A percentile compares a stretch with the other conserved stretches of the same genome.
These are phyloP conservation scores for Polylopha cassiicola DNA, from an alignment of 2,888 invertebrate genomes.

Conservation along the genomic window DNA sequence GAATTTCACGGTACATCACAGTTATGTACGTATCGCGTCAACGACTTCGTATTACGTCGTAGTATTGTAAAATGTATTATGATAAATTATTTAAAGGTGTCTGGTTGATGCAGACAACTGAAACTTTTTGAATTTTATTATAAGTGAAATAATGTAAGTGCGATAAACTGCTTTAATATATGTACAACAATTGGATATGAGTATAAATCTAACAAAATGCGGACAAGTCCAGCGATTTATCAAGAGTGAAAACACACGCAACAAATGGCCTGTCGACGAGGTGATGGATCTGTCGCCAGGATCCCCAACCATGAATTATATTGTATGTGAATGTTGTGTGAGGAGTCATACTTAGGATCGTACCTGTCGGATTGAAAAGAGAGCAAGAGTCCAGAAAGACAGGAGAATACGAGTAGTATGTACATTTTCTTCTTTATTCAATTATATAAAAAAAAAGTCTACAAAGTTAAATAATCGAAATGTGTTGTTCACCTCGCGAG, in stretches of 20 bases:
- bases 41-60: neutral
- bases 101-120: no score
- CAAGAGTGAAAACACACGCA: conserved; percentile 72
- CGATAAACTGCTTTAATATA: conserved; percentile 52
- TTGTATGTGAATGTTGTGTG: conserved; percentile 23
- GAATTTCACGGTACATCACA: conserved; percentile 36
- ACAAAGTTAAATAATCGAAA: no score
- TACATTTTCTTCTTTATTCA: no score
- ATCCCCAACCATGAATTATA: conserved; percentile 51
- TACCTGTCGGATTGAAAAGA: no score
- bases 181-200: conserved; percentile 48
- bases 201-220: conserved; percentile 68
- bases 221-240: conserved; percentile 69
- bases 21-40: conserved; percentile 2
- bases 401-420: no score
- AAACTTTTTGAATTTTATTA: no score
- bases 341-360: no score
- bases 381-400: no score
- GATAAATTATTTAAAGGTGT: no score
- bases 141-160: conserved; percentile 11
- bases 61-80: conserved; percentile 2
- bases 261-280: conserved; percentile 72
- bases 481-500: no score
- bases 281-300: conserved; percentile 74
- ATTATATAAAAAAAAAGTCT: no score